These are phyloP conservation scores for Hypomecis atomaria DNA, from an alignment of 2,888 invertebrate species.

Conservation along the genomic window DNA sequence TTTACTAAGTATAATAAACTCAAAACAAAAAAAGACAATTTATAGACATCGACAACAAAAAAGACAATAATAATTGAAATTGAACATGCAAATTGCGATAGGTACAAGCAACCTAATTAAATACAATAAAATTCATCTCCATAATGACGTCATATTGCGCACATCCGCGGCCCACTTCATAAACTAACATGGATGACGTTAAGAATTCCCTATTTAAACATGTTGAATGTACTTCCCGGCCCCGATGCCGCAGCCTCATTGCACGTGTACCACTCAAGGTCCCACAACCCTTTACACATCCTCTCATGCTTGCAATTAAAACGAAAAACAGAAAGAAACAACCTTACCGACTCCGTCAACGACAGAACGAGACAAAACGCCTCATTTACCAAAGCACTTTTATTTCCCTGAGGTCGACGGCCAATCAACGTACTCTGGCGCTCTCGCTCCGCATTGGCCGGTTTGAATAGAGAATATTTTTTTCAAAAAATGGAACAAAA, in stretches of 20 bases:
- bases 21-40: no score
- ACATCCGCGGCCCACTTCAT: conserved; percentile 28
- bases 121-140: conserved; percentile 23
- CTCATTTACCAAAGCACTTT: conserved; percentile 83
- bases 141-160: conserved; percentile 41
- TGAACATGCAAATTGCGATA: no score
- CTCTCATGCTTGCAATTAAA: conserved; percentile 83
- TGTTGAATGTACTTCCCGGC: conserved; percentile 71
- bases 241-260: conserved; percentile 61
- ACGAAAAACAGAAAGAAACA: conserved; percentile 77
- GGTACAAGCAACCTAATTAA: no score
- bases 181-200: conserved; percentile 63
- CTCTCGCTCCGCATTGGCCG: conserved; percentile 80
- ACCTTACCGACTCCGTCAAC: conserved; percentile 52
- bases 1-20: no score
- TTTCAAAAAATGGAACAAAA: conserved; percentile 77
- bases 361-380: conserved; percentile 69
- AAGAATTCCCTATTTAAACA: conserved; percentile 73
- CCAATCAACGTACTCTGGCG: conserved; percentile 81
- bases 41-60: no score
- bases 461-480: conserved; percentile 80
- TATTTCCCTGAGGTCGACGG: conserved; percentile 83
- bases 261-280: conserved; percentile 83
- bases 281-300: conserved; percentile 80
- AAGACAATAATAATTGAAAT: no score